These are phyloP conservation scores for Amphipyra tragopoginis DNA, from an alignment of 2,888 invertebrate genomes.

Conservation along the genomic window DNA sequence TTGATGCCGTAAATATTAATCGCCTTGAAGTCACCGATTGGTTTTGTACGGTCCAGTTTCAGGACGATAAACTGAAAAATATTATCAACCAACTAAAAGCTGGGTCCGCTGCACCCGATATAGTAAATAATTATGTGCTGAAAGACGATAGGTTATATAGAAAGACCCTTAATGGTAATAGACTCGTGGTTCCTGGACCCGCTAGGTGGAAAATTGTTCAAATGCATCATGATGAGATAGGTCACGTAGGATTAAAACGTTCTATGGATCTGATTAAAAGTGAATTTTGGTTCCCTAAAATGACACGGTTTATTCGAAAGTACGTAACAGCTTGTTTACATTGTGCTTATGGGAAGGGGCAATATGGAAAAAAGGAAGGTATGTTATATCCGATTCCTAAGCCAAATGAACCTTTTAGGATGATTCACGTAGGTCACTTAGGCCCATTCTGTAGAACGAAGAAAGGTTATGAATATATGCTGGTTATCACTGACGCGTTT, in stretches of 20 bases:
- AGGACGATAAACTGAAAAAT: too few relatives aligned
- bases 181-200: constrained; percentile 58
- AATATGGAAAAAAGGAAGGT: constrained; percentile 5
- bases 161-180: constrained; percentile 50
- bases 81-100: neutral
- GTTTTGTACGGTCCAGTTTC: too few relatives aligned
- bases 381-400: too few relatives aligned
- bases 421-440: too few relatives aligned
- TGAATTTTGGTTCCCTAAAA: constrained; percentile 64
- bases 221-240: constrained; percentile 65
- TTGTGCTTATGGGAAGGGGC: constrained; percentile 64
- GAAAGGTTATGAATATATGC: too few relatives aligned
- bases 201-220: constrained; percentile 63
- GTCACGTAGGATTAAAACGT: constrained; percentile 54
- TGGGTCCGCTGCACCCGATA: constrained; percentile 6
- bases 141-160: constrained; percentile 46
- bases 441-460: too few relatives aligned
- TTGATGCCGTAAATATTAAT: too few relatives aligned
- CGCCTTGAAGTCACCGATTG: too few relatives aligned
- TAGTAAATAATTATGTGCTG: constrained; percentile 43
- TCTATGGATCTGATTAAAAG: constrained; percentile 58
- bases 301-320: constrained; percentile 56
- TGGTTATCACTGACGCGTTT: too few relatives aligned
- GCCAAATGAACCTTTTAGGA: too few relatives aligned
- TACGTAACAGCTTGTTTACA: constrained; percentile 58